Conservation (phyloP, 2,113 vertebrate genomes). For the Neogobius melanostomus region DNA sequence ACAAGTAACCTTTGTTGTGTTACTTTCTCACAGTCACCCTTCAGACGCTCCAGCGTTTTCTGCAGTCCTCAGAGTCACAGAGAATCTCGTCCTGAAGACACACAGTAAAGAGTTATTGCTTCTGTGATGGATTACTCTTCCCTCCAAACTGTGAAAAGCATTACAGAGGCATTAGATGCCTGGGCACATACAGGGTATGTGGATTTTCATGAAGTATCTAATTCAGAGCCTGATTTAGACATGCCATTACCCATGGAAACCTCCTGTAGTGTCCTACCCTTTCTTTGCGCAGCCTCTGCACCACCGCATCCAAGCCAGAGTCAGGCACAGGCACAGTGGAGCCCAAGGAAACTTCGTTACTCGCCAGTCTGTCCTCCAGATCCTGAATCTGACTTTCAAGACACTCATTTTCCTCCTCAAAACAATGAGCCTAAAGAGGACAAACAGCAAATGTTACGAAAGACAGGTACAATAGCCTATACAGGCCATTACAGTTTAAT, state of each 20-base stretch:
- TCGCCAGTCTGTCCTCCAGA: conserved; percentile 47
- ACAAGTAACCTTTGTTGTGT: conserved; percentile 56
- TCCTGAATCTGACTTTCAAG: conserved; percentile 70
- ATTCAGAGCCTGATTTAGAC: conserved; percentile 15
- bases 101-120: conserved; percentile 21
- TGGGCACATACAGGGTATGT: conserved; percentile 10
- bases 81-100: conserved; percentile 68
- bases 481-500: not conserved
- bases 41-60: conserved; percentile 59
- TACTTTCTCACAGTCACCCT: conserved; percentile 47
- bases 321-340: conserved; percentile 24
- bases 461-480: not conserved
- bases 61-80: conserved; percentile 51
- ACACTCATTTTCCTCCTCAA: conserved; percentile 74
- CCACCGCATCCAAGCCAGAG: conserved; percentile 62
- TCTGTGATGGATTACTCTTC: conserved; percentile 14
- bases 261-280: conserved; percentile 59
- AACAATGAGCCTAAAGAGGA: conserved; percentile 58
- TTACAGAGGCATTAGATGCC: conserved; percentile 4
- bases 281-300: conserved; percentile 66
- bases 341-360: conserved; percentile 11
- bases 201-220: not conserved
- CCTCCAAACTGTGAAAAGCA: not conserved
- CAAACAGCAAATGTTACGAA: not conserved
- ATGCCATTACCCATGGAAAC: conserved; percentile 12